These are phyloP conservation scores for Aplysina aerophoba DNA, from an alignment of 37 sponge, comb jelly and placozoan species.

Conservation along the genomic window DNA sequence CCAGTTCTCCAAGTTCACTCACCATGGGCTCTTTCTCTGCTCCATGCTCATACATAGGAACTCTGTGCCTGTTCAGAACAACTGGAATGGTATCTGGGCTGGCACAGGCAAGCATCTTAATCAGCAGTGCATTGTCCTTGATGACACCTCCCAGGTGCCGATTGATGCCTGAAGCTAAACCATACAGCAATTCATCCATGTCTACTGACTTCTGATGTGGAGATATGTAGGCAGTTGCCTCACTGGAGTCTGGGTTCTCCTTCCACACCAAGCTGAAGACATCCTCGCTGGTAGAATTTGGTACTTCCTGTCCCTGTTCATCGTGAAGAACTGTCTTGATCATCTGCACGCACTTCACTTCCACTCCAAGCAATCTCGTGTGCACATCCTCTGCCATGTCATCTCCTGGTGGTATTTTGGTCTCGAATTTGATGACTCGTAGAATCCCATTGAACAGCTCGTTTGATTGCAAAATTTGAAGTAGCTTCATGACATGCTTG, in stretches of 20 bases:
- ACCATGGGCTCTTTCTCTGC: neutral
- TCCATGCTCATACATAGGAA: slow-evolving; percentile 20
- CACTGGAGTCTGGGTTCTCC: neutral
- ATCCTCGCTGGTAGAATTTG: neutral
- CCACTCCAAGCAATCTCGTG: neutral
- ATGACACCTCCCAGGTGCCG: neutral
- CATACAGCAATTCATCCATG: slow-evolving; percentile 2
- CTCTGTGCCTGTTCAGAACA: neutral
- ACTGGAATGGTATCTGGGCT: neutral
- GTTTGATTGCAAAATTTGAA: neutral
- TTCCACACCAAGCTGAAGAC: neutral
- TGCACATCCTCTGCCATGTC: neutral
- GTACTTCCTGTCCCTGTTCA: neutral
- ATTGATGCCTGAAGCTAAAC: neutral
- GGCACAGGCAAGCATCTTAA: neutral
- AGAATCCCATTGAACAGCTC: slow-evolving; percentile 8
- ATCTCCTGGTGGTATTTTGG: neutral
- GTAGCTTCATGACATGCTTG: neutral
- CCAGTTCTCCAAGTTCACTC: neutral
- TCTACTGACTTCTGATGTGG: neutral
- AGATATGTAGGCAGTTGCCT: neutral
- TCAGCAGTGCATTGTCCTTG: neutral
- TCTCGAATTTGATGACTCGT: neutral
- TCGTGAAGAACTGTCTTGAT: slow-evolving; percentile 20
- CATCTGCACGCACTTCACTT: slow-evolving; percentile 17